A percentile compares a stretch with the other conserved stretches of the same genome.
Evolutionary conservation across 2,888 invertebrate genomes (phyloP).

Genomic region (Incurvaria masculella): DNA sequence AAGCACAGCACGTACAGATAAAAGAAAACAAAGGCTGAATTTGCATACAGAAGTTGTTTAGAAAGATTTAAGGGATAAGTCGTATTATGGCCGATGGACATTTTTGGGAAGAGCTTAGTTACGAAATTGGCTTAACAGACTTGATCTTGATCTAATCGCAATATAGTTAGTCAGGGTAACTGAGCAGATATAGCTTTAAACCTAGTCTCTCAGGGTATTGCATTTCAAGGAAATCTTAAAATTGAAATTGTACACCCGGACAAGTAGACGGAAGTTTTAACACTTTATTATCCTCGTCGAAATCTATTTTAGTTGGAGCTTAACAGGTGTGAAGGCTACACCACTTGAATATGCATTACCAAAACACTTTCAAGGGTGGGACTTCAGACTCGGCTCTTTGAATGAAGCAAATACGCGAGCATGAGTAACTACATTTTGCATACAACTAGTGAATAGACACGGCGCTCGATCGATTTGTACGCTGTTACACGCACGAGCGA

Average conservation of each 20-base stretch:
- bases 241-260: not conserved
- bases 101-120: not conserved
- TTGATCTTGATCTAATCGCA: not conserved
- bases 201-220: too few species aligned
- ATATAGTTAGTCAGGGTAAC: too few species aligned
- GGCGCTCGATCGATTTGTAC: not conserved
- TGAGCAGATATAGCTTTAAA: too few species aligned
- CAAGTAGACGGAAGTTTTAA: not conserved
- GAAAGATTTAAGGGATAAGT: not conserved
- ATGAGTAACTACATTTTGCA: not conserved
- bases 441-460: not conserved
- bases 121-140: not conserved
- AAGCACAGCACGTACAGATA: conserved; percentile 26
- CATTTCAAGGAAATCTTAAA: not conserved
- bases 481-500: not conserved
- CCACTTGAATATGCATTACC: not conserved
- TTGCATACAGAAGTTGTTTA: not conserved
- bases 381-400: not conserved
- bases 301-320: not conserved
- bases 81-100: not conserved
- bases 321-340: not conserved
- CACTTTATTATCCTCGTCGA: not conserved
- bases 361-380: not conserved
- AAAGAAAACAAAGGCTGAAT: conserved; percentile 2
- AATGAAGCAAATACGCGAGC: not conserved